Conservation (phyloP, 1,140 invertebrate species). For the Euborellia annulipes region DNA sequence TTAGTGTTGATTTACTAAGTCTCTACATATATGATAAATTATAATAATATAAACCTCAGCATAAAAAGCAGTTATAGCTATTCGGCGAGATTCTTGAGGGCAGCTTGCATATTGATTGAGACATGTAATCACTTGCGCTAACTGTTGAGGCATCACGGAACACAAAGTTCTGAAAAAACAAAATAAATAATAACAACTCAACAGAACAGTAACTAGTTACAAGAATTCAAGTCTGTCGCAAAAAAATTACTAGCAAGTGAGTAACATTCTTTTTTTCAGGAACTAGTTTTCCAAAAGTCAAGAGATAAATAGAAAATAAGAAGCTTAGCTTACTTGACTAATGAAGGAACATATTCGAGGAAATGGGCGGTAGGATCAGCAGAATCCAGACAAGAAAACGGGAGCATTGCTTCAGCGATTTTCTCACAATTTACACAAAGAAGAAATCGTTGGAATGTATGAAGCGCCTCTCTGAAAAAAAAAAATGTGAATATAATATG, state of each 20-base stretch:
- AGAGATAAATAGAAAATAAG: too few relatives aligned
- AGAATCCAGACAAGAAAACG: conserved; percentile 11
- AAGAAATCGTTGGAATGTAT: conserved; percentile 44
- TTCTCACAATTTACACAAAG: conserved; percentile 35
- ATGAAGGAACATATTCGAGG: conserved; percentile 13
- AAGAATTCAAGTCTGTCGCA: too few relatives aligned
- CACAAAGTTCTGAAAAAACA: conserved; percentile 23
- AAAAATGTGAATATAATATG: too few relatives aligned
- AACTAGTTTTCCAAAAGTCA: too few relatives aligned
- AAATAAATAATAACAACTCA: too few relatives aligned
- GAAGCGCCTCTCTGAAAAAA: conserved; percentile 41
- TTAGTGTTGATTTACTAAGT: too few relatives aligned
- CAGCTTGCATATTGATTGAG: conserved; percentile 35
- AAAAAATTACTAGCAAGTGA: too few relatives aligned
- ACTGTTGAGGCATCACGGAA: conserved; percentile 25
- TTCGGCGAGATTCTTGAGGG: conserved; percentile 41
- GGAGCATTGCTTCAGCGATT: conserved; percentile 23
- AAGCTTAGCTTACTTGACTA: conserved; percentile 14
- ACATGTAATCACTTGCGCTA: conserved; percentile 32
- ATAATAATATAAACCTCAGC: too few relatives aligned
- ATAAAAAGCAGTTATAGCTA: conserved; percentile 44
- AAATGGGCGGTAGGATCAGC: conserved; percentile 12
- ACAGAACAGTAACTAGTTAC: too few relatives aligned
- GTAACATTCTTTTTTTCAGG: too few relatives aligned
- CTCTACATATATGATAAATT: too few relatives aligned